Base-by-base conservation (phyloP, 2,797 vertebrate species). In the Micropoecilia bifurca region DNA sequence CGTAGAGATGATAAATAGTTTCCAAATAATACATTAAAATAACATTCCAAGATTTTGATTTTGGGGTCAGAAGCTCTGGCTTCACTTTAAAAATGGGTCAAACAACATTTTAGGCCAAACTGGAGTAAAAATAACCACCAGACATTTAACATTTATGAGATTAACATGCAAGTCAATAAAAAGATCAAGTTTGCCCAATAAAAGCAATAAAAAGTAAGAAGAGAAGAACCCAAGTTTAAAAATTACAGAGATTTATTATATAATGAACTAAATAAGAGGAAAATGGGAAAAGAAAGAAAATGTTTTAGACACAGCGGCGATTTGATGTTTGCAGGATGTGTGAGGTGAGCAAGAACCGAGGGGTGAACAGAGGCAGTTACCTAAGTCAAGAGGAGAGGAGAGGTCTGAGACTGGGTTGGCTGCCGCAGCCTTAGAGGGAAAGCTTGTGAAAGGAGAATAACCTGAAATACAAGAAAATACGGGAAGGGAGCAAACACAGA, bases 371-470 rank as follows among this genome's bases (percentile, higher is more conserved):
- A 78, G 86, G 71, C 85, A 88, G 89, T 98, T 98, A 98, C 97
- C 97, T 93, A 98, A 92, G 92, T 97, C 96, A 95, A 97, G 96
- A 96, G 97, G 95, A 94, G 97, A 95, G 91, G 96, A 96, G 95
- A 96, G 95, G 93, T 97, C 97, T 97, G 97, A 97, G 94, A 95
- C 95, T 93, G 97, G 95, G 95, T 95, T 96, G 91, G 97, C 95
- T 93, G 96, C 93, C 96, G 95, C 95, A 96, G 96, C 96, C 95
- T 98, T 98, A 95, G 95, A 96, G 94, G 97, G 96, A 95, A 98
- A 97, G 92, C 97, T 97, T 95, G 97, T 95, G 94, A 97, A 97
- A 97, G 96, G 93, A 96, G 96, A 95, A 92, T 96, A 98, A 95
- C 97, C 97, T 98, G 96, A 91, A 97, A 98, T 96, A 95, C 91